Evolutionary conservation across 2,113 vertebrate species (phyloP).

Genomic region (cat (Felis catus)): F.catus_Fca126_mat1.0 CM031417.1:19191001-19191500

Average conservation of each 20-base stretch:
- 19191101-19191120: neutral
- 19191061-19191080: neutral
- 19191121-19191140: neutral
- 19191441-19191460: neutral
- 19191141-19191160: neutral
- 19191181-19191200: neutral
- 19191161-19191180: neutral
- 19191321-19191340: neutral
- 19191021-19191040: neutral
- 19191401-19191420: neutral
- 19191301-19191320: neutral
- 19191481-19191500: neutral
- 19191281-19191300: neutral
- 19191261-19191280: neutral
- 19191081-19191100: neutral
- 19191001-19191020: neutral
- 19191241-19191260: neutral
- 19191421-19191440: too few species aligned
- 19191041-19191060: neutral
- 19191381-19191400: neutral
- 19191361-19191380: neutral
- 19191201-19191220: neutral
- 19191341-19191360: neutral
- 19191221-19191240: neutral
- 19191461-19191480: neutral